phyloP scores from a whole-genome alignment of 1,140 invertebrate species.

The Oscheius sp. region DNA sequence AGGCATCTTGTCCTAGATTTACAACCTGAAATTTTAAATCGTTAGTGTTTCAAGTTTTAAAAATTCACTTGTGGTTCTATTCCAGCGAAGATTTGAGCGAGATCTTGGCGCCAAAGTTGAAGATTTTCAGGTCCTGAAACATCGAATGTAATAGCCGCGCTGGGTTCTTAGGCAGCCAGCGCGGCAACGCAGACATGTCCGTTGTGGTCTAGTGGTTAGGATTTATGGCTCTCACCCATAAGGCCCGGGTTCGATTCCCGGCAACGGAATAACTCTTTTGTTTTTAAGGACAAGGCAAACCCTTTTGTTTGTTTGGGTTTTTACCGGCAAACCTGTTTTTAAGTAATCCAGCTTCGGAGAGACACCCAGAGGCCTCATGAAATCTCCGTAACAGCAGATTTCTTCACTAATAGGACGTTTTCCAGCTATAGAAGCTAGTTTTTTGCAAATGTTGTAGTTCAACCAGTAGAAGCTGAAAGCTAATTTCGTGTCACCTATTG shows the following conservation, averaged over 20 bases:
- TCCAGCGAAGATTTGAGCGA: not conserved
- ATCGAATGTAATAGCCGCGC: too few relatives aligned
- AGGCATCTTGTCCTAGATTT: not conserved
- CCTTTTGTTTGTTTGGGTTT: too few relatives aligned
- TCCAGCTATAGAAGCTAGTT: not conserved
- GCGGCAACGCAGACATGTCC: not conserved
- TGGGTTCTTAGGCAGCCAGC: too few relatives aligned
- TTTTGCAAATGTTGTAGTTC: not conserved
- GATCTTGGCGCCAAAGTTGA: not conserved
- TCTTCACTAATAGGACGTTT: not conserved
- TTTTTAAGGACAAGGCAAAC: too few relatives aligned
- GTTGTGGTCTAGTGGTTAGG: constrained; percentile 67
- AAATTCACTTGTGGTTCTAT: constrained; percentile 2
- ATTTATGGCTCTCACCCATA: constrained; percentile 79
- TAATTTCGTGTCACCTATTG: too few relatives aligned
- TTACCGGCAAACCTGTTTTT: not conserved
- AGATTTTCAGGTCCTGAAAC: not conserved
- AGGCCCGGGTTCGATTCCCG: constrained; percentile 79
- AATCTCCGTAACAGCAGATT: constrained; percentile 27
- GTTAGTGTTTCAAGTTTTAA: not conserved
- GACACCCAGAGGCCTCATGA: constrained; percentile 18
- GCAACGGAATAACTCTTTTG: too few relatives aligned
- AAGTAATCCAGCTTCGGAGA: constrained; percentile 17
- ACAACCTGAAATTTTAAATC: not conserved
- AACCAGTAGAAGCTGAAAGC: constrained; percentile 7